Percentiles rank a stretch among this genome's conserved stretches.
Conservation (phyloP, 2,888 invertebrate genomes). For the Neoscelio sp. region DNA sequence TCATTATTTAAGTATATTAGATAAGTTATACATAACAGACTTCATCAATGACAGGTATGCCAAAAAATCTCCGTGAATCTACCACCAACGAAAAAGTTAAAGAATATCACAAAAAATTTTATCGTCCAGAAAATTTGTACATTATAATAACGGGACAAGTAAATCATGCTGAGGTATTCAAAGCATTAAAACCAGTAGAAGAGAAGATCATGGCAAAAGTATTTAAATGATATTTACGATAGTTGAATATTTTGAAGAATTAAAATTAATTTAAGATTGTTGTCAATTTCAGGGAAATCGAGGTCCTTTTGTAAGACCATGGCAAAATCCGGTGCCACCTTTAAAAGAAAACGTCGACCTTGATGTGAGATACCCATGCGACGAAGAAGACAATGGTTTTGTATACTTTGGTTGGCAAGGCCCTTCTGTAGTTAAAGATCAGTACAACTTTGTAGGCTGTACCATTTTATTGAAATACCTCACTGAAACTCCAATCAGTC, state of each 20-base stretch:
- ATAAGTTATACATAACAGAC: slow-evolving; percentile 5
- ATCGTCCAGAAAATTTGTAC: slow-evolving; percentile 94
- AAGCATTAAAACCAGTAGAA: slow-evolving; percentile 89
- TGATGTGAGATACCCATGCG: slow-evolving; percentile 89
- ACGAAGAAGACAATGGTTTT: slow-evolving; percentile 92
- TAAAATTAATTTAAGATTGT: no score
- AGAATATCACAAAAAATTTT: slow-evolving; percentile 93
- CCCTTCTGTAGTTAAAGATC: slow-evolving; percentile 86
- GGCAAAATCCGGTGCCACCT: slow-evolving; percentile 89
- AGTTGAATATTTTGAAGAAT: no score
- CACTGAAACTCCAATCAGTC: slow-evolving; percentile 94
- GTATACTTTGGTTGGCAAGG: slow-evolving; percentile 92
- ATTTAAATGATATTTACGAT: no score
- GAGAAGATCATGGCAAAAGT: slow-evolving; percentile 90
- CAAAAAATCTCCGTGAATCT: slow-evolving; percentile 92
- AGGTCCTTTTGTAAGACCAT: slow-evolving; percentile 88
- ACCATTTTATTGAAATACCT: slow-evolving; percentile 91
- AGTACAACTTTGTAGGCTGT: slow-evolving; percentile 87
- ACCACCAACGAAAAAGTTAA: slow-evolving; percentile 92
- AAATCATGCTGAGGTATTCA: slow-evolving; percentile 89
- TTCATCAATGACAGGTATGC: slow-evolving; percentile 82
- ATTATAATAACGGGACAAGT: slow-evolving; percentile 93
- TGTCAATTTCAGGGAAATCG: slow-evolving; percentile 82
- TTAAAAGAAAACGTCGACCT: slow-evolving; percentile 85
- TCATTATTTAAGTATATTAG: no score